Conservation (phyloP, 2,797 vertebrate genomes). For the Carapus acus region DNA sequence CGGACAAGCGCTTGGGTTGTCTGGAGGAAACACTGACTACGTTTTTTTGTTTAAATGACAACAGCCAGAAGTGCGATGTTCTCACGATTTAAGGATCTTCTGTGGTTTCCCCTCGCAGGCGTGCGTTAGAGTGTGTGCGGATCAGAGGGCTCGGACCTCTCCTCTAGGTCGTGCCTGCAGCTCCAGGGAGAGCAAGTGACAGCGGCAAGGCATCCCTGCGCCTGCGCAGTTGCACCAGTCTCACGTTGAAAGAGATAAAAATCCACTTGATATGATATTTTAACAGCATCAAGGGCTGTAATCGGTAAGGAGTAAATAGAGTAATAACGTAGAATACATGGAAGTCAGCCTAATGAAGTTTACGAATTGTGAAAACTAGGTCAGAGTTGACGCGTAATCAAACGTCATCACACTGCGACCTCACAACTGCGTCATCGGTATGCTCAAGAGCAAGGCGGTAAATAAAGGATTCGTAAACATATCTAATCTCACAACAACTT, state of each 20-base stretch:
- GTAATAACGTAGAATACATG: no score
- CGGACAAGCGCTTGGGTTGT: constrained; percentile 14
- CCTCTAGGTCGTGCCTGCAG: constrained; percentile 54
- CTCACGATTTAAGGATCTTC: background rate
- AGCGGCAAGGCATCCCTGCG: constrained; percentile 4
- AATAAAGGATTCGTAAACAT: constrained; percentile 18
- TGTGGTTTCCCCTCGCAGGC: constrained; percentile 45
- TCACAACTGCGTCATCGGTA: constrained; percentile 12
- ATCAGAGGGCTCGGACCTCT: constrained; percentile 24
- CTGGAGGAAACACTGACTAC: constrained; percentile 14
- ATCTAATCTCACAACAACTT: background rate
- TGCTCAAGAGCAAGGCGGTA: constrained; percentile 4
- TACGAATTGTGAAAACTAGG: no score
- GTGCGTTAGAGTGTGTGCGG: constrained; percentile 18
- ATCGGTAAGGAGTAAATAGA: no score
- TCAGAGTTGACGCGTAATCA: background rate
- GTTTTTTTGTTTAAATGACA: constrained; percentile 18
- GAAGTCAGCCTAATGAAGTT: no score
- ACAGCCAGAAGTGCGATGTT: background rate
- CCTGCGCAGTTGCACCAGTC: constrained; percentile 35
- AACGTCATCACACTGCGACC: constrained; percentile 27
- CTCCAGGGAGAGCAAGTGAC: constrained; percentile 39
- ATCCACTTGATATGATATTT: no score
- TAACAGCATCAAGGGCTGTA: no score
- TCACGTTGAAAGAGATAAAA: accelerated